These are phyloP conservation scores for Choloepus didactylus DNA, from an alignment of 2,797 vertebrate genomes.

Conservation along the genomic window DNA sequence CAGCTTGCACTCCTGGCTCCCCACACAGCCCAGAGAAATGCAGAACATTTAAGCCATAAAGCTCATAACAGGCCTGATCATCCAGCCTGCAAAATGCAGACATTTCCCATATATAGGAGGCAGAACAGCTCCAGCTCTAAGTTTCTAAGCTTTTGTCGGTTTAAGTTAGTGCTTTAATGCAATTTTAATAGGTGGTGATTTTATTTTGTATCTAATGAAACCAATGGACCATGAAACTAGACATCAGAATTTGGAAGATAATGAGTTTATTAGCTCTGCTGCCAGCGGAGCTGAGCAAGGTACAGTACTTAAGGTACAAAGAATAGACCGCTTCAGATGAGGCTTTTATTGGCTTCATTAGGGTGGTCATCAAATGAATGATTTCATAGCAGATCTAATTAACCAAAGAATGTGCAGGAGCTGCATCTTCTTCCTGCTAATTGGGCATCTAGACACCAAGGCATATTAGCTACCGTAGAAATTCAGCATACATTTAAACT, in stretches of 20 bases:
- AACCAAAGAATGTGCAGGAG: slow-evolving; percentile 69
- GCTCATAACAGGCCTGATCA: background rate
- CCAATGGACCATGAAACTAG: slow-evolving; percentile 66
- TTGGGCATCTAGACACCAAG: slow-evolving; percentile 53
- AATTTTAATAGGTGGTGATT: slow-evolving; percentile 80
- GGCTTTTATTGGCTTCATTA: slow-evolving; percentile 32
- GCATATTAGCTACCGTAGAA: slow-evolving; percentile 46
- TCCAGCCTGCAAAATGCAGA: background rate
- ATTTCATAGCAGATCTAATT: slow-evolving; percentile 76
- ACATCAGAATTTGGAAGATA: slow-evolving; percentile 72
- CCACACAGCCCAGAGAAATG: background rate
- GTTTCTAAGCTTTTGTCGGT: slow-evolving; percentile 60
- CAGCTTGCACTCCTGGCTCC: background rate
- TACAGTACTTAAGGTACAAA: background rate
- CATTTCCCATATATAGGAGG: background rate
- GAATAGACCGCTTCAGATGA: slow-evolving; percentile 35
- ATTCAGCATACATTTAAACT: background rate
- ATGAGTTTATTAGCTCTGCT: slow-evolving; percentile 64
- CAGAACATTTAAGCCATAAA: background rate
- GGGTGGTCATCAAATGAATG: slow-evolving; percentile 72
- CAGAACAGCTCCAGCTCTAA: background rate
- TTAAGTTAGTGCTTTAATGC: slow-evolving; percentile 73
- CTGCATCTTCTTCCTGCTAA: slow-evolving; percentile 72
- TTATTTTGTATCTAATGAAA: slow-evolving; percentile 81
- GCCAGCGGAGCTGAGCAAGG: background rate